Evolutionary conservation across 2,888 invertebrate species (phyloP), one percentile per base, ranked within the genome.

Genomic region (Lithodes maja): DNA sequence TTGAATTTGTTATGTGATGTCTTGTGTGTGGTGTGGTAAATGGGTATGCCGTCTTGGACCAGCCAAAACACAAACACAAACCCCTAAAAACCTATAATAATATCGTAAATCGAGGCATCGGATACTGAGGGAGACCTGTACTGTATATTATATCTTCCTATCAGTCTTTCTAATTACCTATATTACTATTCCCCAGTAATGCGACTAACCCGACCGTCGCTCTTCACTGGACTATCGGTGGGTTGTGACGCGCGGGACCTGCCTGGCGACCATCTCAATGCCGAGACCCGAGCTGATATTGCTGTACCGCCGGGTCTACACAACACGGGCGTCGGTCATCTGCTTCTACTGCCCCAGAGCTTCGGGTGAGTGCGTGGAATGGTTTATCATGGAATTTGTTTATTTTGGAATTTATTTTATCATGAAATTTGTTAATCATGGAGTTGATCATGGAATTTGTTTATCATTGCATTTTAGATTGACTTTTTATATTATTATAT

Each of bases 271-370:
- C 95, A 96, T 92, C 95, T 98, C 83, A 96, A 96, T 92, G 95
- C 96, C 93, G 96, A 96, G 92, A 94, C 97, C 80, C 96, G 97
- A 93, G 96, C 96, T 93, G 98, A 98, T 94, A 96, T 97, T 17
- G 97, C 97, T n/a, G 95, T 97, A 55, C 96, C 97, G 0, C 95
- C 95, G 90, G 97, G 97, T 87, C 95, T 97, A 93, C 97, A 97
- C 94, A 96, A 97, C 0, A 94, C 97, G 85, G 96, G 96, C n/a
- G 95, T 97, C 85, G 98, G 98, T 1, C 97, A 98, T 93, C 97
- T 98, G 93, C 95, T 99, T 93, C 95, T 99, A 87, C 94, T 99
- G 84, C 99, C 99, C 15, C 99, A 99, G 94, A 98, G 97, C 94
- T 99, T 99, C 94, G 99, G 99, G 96, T 96, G 93, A 92, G 61